Base-by-base conservation (phyloP, 2,113 vertebrate genomes). In the Salvelinus sp. region DNA sequence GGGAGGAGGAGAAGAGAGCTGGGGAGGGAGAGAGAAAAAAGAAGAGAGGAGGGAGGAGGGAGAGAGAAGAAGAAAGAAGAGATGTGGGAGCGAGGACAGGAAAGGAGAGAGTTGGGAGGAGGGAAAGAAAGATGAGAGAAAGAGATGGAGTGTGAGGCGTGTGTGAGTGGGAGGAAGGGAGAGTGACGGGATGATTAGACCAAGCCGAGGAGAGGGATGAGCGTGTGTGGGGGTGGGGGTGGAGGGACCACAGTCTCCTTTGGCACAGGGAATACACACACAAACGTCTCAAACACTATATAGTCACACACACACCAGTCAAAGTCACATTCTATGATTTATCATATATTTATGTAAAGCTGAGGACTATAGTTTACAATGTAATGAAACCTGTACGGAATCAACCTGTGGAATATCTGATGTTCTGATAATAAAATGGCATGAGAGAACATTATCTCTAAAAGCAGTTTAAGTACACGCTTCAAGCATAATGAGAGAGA, bases 171-270 rank as follows among this genome's bases (percentile, higher is more conserved):
- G 66, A 23, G 47, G 69, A 25, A 18, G 70, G 70, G 48, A 79
- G 85, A 90, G 83, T 88, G 91, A 92, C 89, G 87, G 87, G 79
- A 90, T 87, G 90, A 90, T 91, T 90, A 90, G 88, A 76, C 77
- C 81, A 80, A 90, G 76, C 86, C 84, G 14, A 54, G 16, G 87
- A 87, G 89, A 87, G 89, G 89, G 79, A 82, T 78, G 78, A 86
- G 74, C 69, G 83, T 69, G 88, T 66, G 84, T 87, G 85, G 83
- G 74, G 81, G 81, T 66, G 84, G 88, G 85, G 83, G 74, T 82
- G 81, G 44, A 67, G 62, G 13, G 16, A 48, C 27, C 30, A 68
- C 66, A 20, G 28, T 27, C 38, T 47, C 20, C 7, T n/a, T 1
- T n/a, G 38, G 68, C 16, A 33, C 3, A 44, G 30, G 28, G 30